phyloP scores from a whole-genome alignment of 2,113 vertebrate genomes.

The Calyptomena viridis region DNA sequence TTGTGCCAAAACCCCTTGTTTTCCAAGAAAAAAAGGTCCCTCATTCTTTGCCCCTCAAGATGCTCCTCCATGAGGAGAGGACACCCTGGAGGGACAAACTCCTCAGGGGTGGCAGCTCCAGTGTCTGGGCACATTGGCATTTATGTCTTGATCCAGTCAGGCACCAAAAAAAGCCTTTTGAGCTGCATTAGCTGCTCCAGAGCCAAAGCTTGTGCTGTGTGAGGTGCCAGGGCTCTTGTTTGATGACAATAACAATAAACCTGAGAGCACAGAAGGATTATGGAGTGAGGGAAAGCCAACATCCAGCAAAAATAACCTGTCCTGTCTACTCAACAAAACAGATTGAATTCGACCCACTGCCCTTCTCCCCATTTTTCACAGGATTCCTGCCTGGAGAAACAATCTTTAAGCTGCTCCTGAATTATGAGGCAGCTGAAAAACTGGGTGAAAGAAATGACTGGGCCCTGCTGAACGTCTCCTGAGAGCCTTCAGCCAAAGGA shows the following conservation, averaged over 20 bases:
- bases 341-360: fast-evolving
- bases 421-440: neutral
- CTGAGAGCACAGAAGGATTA: neutral
- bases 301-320: neutral
- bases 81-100: fast-evolving
- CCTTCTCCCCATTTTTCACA: neutral
- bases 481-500: neutral
- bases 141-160: neutral
- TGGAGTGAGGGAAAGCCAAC: neutral
- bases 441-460: fast-evolving
- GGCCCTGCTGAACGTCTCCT: neutral
- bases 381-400: neutral
- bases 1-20: fast-evolving
- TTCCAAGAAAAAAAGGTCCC: neutral
- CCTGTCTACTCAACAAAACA: neutral
- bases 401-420: neutral
- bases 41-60: neutral
- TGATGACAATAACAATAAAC: neutral
- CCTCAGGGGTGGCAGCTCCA: fast-evolving
- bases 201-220: fast-evolving
- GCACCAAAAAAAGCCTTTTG: neutral
- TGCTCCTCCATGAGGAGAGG: neutral
- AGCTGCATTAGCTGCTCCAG: neutral
- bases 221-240: neutral
- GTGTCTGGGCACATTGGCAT: fast-evolving